A percentile compares a stretch with the other conserved stretches of the same genome.
These are phyloP conservation scores for Tretioscincus oriximinensis DNA, from an alignment of 2,113 vertebrate genomes.

Conservation along the genomic window DNA sequence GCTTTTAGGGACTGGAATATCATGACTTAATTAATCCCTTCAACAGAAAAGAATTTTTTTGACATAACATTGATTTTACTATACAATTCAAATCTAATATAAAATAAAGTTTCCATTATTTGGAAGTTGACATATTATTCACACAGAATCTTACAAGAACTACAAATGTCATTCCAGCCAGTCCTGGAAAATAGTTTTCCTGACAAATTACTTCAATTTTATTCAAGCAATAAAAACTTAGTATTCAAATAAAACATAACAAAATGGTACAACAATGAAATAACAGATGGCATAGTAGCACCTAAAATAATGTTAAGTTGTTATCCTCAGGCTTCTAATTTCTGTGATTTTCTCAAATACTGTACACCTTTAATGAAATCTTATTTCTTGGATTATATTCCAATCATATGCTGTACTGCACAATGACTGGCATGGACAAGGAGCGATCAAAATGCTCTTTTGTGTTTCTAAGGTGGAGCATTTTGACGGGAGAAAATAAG, in stretches of 20 bases:
- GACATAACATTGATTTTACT: neutral
- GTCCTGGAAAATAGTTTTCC: neutral
- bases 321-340: neutral
- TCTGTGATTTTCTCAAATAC: neutral
- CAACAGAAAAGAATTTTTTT: constrained; percentile 4
- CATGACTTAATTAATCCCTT: neutral
- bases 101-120: neutral
- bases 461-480: no score
- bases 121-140: neutral
- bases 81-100: neutral
- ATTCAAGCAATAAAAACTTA: no score
- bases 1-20: neutral
- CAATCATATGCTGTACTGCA: no score
- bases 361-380: neutral
- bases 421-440: no score
- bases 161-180: neutral
- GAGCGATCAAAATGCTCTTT: no score
- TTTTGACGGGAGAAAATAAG: no score
- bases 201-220: neutral
- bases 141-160: neutral
- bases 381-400: neutral
- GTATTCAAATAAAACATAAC: neutral
- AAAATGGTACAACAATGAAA: no score
- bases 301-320: neutral
- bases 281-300: neutral